Conservation (phyloP, 2,888 invertebrate species). For the Ophion ventricosus region DNA sequence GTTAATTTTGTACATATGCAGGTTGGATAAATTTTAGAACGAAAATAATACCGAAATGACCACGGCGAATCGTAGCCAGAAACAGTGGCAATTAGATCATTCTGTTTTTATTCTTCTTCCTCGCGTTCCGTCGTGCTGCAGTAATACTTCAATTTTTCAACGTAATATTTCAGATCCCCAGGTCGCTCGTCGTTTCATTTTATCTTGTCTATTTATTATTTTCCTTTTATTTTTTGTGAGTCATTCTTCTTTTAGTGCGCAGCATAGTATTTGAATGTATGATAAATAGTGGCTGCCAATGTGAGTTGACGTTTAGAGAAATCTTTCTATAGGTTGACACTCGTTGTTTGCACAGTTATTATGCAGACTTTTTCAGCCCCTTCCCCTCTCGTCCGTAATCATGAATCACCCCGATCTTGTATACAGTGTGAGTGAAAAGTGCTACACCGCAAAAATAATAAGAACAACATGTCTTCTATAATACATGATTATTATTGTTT, state of each 20-base stretch:
- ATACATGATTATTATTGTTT: constrained; percentile 83
- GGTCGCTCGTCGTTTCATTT: too few species aligned
- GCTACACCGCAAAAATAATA: constrained; percentile 70
- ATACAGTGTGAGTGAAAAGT: constrained; percentile 78
- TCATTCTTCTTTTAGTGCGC: neutral
- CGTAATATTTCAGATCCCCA: too few species aligned
- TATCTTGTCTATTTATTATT: neutral
- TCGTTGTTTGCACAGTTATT: constrained; percentile 51
- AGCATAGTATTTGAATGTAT: constrained; percentile 14
- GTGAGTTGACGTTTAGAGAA: constrained; percentile 32
- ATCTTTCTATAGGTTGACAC: constrained; percentile 30
- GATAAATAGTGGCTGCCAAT: constrained; percentile 65
- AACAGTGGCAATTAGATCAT: too few species aligned
- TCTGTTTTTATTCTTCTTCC: too few species aligned
- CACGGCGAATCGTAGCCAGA: too few species aligned
- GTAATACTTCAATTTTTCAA: too few species aligned
- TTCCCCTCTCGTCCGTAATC: constrained; percentile 1
- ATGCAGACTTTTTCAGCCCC: constrained; percentile 35
- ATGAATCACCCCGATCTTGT: constrained; percentile 67
- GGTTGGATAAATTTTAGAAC: too few species aligned
- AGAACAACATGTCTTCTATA: constrained; percentile 78
- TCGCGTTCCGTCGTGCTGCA: too few species aligned
- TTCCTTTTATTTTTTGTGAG: neutral
- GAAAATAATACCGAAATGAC: too few species aligned
- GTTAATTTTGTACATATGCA: too few species aligned